Conservation (phyloP, 2,113 vertebrate species). For the Antechinus stuartii region DNA sequence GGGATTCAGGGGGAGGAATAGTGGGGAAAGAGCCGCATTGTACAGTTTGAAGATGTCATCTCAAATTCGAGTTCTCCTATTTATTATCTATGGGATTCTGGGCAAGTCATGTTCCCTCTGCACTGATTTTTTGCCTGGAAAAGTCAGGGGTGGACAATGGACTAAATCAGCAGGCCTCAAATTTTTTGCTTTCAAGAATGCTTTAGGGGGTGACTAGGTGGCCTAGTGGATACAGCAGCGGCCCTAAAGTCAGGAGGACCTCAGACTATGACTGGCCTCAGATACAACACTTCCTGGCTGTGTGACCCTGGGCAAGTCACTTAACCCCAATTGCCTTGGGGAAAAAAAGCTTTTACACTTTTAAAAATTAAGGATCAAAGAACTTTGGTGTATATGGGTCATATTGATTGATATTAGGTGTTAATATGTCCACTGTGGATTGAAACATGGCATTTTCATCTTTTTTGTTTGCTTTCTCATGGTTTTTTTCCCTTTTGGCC, state of each 20-base stretch:
- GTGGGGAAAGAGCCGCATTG: neutral
- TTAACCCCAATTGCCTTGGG: too few relatives aligned
- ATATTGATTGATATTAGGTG: neutral
- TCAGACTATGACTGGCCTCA: too few relatives aligned
- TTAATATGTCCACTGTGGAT: neutral
- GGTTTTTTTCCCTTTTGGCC: too few relatives aligned
- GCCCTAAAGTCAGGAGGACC: too few relatives aligned
- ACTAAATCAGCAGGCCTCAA: neutral
- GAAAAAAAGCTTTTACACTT: neutral
- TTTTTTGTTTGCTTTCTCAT: too few relatives aligned
- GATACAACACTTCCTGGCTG: too few relatives aligned
- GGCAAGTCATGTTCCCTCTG: neutral
- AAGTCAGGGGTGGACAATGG: neutral
- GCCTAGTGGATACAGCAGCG: too few relatives aligned
- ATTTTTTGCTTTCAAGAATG: neutral
- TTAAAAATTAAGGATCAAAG: neutral
- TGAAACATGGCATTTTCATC: too few relatives aligned
- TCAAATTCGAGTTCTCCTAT: neutral
- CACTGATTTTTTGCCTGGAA: neutral
- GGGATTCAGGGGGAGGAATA: neutral
- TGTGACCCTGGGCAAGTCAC: too few relatives aligned
- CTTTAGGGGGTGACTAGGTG: too few relatives aligned
- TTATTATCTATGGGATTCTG: neutral
- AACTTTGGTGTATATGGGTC: neutral
- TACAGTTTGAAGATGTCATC: neutral